Evolutionary conservation across 2,797 vertebrate genomes (phyloP).

Genomic region (Gymnoscopelus braueri): DNA sequence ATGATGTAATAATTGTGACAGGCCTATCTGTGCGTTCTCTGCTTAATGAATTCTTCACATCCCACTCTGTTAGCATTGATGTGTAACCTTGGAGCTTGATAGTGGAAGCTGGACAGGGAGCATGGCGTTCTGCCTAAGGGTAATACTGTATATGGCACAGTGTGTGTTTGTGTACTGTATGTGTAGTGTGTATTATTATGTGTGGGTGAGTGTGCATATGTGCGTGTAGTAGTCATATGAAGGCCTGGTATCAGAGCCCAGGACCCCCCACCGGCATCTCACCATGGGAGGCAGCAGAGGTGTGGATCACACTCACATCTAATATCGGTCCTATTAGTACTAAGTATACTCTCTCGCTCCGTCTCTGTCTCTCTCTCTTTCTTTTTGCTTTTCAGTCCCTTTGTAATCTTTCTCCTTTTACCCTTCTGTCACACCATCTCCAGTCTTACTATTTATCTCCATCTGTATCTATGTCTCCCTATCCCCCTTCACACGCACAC

Average conservation of each 20-base stretch:
- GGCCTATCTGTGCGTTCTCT: slow-evolving; percentile 8
- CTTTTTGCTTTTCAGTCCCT: not conserved
- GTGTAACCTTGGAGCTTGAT: slow-evolving; percentile 81
- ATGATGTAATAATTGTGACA: too few relatives aligned
- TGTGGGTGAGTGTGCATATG: too few relatives aligned
- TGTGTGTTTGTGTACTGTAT: slow-evolving; percentile 34
- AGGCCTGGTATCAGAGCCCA: slow-evolving; percentile 43
- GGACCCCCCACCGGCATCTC: slow-evolving; percentile 54
- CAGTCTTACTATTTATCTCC: not conserved
- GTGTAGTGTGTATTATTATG: slow-evolving; percentile 13
- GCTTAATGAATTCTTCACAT: slow-evolving; percentile 72
- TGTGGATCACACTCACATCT: slow-evolving; percentile 46
- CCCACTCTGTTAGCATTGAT: slow-evolving; percentile 78
- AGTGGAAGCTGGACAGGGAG: slow-evolving; percentile 51
- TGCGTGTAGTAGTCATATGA: slow-evolving; percentile 15
- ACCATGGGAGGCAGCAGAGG: slow-evolving; percentile 53
- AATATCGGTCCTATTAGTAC: slow-evolving; percentile 34
- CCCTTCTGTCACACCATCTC: not conserved
- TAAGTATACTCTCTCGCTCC: slow-evolving; percentile 21
- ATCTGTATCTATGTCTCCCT: not conserved
- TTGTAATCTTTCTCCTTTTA: slow-evolving; percentile 10
- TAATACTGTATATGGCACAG: slow-evolving; percentile 46
- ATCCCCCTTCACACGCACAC: not conserved
- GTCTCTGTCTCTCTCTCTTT: slow-evolving; percentile 2
- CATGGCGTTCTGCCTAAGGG: slow-evolving; percentile 72